Percentiles rank a stretch among this genome's conserved stretches.
These are phyloP conservation scores for Poeciliopsis occidentalis DNA, from an alignment of 2,113 vertebrate genomes.

Conservation along the genomic window DNA sequence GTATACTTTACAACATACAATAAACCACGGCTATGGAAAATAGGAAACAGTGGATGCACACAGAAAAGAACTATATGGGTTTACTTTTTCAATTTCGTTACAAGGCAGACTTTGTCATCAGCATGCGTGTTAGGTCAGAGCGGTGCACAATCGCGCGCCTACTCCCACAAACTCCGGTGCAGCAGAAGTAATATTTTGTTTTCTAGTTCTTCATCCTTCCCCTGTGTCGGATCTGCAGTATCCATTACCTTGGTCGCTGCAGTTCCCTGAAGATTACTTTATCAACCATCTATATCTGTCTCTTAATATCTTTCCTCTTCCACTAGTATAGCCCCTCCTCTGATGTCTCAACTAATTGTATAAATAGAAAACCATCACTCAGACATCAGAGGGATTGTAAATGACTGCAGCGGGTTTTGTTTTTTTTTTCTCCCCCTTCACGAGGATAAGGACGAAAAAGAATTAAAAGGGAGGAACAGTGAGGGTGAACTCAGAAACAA, in stretches of 20 bases:
- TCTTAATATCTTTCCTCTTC: conserved; percentile 30
- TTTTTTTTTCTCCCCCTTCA: too few relatives aligned
- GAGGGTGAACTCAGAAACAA: conserved; percentile 20
- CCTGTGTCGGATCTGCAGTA: conserved; percentile 47
- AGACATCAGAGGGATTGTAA: conserved; percentile 41
- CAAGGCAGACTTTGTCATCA: conserved; percentile 17
- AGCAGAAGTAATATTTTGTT: conserved; percentile 56
- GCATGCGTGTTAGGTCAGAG: conserved; percentile 1
- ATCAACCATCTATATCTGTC: conserved; percentile 60
- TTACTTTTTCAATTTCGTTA: conserved; percentile 13
- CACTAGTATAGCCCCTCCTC: background rate
- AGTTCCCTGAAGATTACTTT: conserved; percentile 57
- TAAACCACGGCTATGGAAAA: conserved; percentile 1
- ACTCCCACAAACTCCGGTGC: background rate
- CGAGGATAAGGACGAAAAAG: background rate
- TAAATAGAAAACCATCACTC: conserved; percentile 52
- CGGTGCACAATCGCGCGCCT: background rate
- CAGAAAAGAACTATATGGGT: background rate
- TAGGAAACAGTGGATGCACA: background rate
- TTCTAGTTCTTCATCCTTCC: conserved; percentile 52
- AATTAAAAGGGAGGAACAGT: background rate
- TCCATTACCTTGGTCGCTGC: conserved; percentile 55
- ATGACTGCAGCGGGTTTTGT: conserved; percentile 29
- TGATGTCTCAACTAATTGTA: conserved; percentile 50
- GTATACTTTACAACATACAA: background rate